phyloP scores from a whole-genome alignment of 2,888 invertebrate species.

The Ceriagrion tenellum region DNA sequence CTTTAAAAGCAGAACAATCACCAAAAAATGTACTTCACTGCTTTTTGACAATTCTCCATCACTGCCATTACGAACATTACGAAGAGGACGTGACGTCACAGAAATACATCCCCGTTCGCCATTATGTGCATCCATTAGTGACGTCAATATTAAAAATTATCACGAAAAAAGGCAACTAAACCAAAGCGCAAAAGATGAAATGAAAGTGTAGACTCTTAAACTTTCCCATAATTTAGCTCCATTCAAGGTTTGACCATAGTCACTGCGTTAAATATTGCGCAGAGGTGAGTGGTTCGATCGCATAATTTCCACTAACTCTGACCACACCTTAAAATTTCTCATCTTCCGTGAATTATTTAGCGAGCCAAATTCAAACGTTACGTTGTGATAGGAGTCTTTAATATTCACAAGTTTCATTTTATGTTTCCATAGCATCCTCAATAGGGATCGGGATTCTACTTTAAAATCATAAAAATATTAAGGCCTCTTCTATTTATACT shows the following conservation, averaged over 20 bases:
- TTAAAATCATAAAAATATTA: too few relatives aligned
- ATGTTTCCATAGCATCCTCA: too few relatives aligned
- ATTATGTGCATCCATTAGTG: conserved; percentile 63
- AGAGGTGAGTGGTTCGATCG: neutral
- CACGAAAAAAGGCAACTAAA: neutral
- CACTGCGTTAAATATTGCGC: neutral
- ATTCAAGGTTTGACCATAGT: neutral
- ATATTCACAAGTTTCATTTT: too few relatives aligned
- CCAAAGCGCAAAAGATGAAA: neutral
- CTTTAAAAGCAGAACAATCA: neutral
- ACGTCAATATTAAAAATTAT: conserved; percentile 14
- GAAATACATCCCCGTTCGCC: conserved; percentile 61
- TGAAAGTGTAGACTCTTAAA: neutral
- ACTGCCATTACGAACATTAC: conserved; percentile 59
- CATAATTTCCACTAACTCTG: neutral
- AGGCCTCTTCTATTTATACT: too few relatives aligned
- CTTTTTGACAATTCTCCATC: conserved; percentile 65
- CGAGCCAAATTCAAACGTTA: too few relatives aligned
- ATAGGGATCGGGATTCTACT: too few relatives aligned
- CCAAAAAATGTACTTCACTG: conserved; percentile 29
- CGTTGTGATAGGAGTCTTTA: too few relatives aligned
- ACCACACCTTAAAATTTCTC: neutral
- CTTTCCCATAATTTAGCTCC: neutral
- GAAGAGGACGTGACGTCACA: conserved; percentile 68
- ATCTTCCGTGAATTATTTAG: neutral